Base-by-base conservation (phyloP, 30 jellyfish, hydroid and myxozoan species). In the Hydractinia echinata region DNA sequence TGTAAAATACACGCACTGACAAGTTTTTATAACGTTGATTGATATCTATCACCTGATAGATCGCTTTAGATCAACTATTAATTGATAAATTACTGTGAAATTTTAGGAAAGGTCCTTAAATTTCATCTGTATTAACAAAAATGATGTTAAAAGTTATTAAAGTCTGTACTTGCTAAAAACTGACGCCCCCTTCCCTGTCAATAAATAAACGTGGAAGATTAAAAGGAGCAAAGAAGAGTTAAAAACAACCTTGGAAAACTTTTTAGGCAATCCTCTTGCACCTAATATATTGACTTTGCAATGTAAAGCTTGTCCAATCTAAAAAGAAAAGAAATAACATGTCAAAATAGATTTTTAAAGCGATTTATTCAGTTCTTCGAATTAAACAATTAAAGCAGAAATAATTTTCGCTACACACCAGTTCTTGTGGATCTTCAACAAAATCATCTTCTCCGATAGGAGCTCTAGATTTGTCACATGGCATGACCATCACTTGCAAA, bases 231-330 rank as follows among this genome's bases (percentile, higher is more conserved):
- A 30, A 30, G 1, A 30, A 30, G 44, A 30, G 44, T 30, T 13
- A 20, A 48, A 14, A 55, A 66, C 7, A 66, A 91, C 97, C 90
- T 91, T 91, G 10, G 97, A 77, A 78, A 93, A 87, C 53, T 87
- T 84, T 69, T 84, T 85, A 6, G 99, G 99, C 20, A 93, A 76
- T 4, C 96, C 96, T 51, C 90, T 54, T 8, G 99, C 99, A 20
- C 86, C 62, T 54, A 88, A 86, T 14, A 93, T 84, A 68, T 85
- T 86, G 60, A 93, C 85, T 82, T 93, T 88, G 91, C 85, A 93
- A 82, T 87, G 72, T 39, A 93, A 61, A 60, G 79, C 56, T 49
- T 87, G 85, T 50, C 99, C 99, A 81, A 93, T 88, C 99, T 93
- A 54, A 53, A 66, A 60, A 19, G n/a, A 20, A 60, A 9, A 80